A percentile compares a stretch with the other conserved stretches of the same genome.
Evolutionary conservation across 64 coral and sea anemone species (phyloP).

Genomic region (Cladopsammia gracilis): DNA sequence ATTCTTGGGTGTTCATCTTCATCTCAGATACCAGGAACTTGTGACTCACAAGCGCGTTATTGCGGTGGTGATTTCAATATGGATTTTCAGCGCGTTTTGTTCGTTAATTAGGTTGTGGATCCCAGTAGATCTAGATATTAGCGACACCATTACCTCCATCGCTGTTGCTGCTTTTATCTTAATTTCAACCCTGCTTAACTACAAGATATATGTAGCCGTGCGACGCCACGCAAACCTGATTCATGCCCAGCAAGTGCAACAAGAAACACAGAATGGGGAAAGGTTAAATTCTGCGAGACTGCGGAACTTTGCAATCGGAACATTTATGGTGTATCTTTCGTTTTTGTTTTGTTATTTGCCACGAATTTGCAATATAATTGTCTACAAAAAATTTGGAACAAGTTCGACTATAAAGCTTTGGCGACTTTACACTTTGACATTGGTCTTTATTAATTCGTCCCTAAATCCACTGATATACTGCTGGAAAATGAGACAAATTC

Average conservation of each 20-base stretch:
- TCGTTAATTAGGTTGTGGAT: neutral
- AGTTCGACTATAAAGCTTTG: neutral
- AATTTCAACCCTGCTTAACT: neutral
- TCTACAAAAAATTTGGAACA: no score
- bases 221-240: neutral
- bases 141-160: neutral
- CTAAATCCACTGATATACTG: conserved; percentile 32
- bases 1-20: neutral
- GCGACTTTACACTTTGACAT: neutral
- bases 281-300: neutral
- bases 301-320: neutral
- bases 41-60: neutral
- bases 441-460: conserved; percentile 12
- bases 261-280: no score
- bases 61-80: neutral
- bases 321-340: conserved; percentile 1
- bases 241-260: neutral
- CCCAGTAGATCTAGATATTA: neutral
- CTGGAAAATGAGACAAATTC: conserved; percentile 27
- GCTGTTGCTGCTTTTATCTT: no score
- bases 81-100: neutral
- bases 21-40: conserved; percentile 4
- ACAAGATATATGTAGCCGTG: neutral
- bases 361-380: no score
- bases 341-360: no score